Evolutionary conservation across 2,888 invertebrate genomes (phyloP).

Genomic region (Mermis nigrescens): DNA sequence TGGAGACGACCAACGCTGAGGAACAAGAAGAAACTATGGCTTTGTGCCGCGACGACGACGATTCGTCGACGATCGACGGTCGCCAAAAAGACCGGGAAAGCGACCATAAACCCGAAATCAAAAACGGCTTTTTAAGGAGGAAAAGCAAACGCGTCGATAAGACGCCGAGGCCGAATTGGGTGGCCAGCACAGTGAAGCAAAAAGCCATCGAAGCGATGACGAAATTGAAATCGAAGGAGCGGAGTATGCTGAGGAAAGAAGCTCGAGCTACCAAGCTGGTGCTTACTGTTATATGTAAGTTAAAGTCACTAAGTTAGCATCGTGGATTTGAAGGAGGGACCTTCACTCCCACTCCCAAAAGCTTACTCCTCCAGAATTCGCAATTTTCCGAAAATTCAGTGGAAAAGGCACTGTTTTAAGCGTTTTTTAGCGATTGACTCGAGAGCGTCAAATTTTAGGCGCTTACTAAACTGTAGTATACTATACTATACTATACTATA

Average conservation of each 20-base stretch:
- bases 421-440: no score
- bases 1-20: not conserved
- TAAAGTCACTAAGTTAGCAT: no score
- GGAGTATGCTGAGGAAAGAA: slow-evolving; percentile 30
- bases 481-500: no score
- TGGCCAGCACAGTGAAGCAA: not conserved
- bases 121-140: not conserved
- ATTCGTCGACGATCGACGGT: not conserved
- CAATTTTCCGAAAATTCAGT: no score
- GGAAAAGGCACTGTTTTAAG: no score
- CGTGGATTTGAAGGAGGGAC: no score
- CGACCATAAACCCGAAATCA: no score
- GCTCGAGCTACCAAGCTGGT: slow-evolving; percentile 32
- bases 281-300: slow-evolving; percentile 37
- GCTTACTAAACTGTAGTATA: no score
- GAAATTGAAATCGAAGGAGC: slow-evolving; percentile 28
- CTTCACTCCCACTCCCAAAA: no score
- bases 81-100: not conserved
- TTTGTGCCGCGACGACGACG: no score
- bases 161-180: not conserved
- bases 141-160: not conserved
- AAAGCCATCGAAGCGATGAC: slow-evolving; percentile 26
- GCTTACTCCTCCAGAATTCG: no score
- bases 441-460: no score
- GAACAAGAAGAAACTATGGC: not conserved